Conservation (phyloP, 64 coral and sea anemone species). For the Astreopora myriophthalma region DNA sequence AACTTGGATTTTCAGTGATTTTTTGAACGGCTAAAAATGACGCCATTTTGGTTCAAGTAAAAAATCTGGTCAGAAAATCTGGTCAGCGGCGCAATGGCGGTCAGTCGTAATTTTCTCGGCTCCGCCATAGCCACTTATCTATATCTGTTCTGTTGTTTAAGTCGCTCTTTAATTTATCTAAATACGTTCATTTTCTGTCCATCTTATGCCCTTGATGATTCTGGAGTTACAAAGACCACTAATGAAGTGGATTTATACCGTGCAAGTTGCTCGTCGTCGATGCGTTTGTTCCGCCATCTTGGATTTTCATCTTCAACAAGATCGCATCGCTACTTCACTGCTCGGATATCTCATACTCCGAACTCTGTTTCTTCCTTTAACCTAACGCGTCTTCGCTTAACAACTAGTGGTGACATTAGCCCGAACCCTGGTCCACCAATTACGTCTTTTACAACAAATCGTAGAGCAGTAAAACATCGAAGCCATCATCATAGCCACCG, state of each 20-base stretch:
- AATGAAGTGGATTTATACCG: background rate
- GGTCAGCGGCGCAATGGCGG: background rate
- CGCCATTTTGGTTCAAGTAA: no score
- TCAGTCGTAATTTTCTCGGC: background rate
- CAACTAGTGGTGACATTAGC: slow-evolving; percentile 7
- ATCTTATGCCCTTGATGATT: background rate
- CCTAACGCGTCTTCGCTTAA: slow-evolving; percentile 4
- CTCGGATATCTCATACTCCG: slow-evolving; percentile 5
- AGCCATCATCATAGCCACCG: background rate
- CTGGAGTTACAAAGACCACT: slow-evolving; percentile 17
- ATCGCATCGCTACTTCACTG: slow-evolving; percentile 19
- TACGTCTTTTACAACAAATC: slow-evolving; percentile 1
- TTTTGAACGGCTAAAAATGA: no score
- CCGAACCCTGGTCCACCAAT: slow-evolving; percentile 14
- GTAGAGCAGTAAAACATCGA: slow-evolving; percentile 10
- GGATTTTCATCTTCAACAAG: background rate
- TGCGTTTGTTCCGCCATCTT: background rate
- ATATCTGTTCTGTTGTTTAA: slow-evolving; percentile 12
- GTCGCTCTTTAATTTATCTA: slow-evolving; percentile 5
- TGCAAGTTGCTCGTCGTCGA: background rate
- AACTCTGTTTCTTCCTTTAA: slow-evolving; percentile 7
- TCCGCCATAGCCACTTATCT: slow-evolving; percentile 8
- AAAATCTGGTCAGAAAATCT: no score
- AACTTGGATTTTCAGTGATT: no score
- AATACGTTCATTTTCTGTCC: background rate